Evolutionary conservation across 2,888 invertebrate species (phyloP), one percentile per base, ranked within the genome.

Genomic region (Scrobipalpa costella): DNA sequence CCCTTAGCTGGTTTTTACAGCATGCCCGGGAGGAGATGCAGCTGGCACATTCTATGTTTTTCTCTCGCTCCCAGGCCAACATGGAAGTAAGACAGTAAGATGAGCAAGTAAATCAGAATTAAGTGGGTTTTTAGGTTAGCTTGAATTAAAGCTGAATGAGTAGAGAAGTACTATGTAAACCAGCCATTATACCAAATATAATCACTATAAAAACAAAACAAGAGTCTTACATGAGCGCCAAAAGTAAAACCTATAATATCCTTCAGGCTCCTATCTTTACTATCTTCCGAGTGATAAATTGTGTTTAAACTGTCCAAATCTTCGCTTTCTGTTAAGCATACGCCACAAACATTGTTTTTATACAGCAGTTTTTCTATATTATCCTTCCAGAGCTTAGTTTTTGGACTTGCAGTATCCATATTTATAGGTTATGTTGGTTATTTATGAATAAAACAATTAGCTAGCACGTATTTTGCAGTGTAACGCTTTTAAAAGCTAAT

Each of bases 281-380:
- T 17, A 15, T 15, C 38, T 59, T 63, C 47, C 33, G 52, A 33
- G 33, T 19, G 27, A n/a, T 52, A 63, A 33, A 52, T 36, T 8
- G 47, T 19, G 13, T 63, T 33, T 17, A 47, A 40, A n/a, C 13
- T 6, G 33, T 33, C 13, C 59, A 63, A 33, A 5, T 63, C 59
- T 19, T 50, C n/a, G 13, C 17, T 7, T 27, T 52, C 52, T 11
- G 21, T 9, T 38, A 63, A 59, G 59, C 63, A 63, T 21, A 63
- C 19, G n/a, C 63, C 59, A 21, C 63, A 63, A 8, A 59, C n/a
- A 40, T 52, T 59, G n/a, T 50, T 52, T 13, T 27, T 47, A 1
- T 38, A 13, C 15, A 61, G 61, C 63, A 55, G 58, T 34, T 68
- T 57, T 21, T 58, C 27, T 57, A 57, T 63, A 27, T 33, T 67